Evolutionary conservation across 2,888 invertebrate species (phyloP), one percentile per base, ranked within the genome.

Genomic region (Aphelenchoides bicaudatus): DNA sequence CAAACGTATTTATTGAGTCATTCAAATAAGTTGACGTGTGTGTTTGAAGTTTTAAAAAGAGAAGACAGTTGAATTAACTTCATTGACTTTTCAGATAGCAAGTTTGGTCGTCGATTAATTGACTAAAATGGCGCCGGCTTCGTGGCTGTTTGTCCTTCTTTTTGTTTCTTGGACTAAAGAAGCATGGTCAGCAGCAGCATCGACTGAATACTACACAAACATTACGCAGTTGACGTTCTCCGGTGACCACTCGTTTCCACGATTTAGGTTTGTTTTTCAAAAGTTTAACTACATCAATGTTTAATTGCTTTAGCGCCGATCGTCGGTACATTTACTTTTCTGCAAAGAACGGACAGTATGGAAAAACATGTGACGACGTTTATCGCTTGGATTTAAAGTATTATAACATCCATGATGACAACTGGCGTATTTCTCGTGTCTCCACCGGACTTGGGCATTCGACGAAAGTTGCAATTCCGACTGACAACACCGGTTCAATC

Each of bases 381-480:
- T 43, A 43, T 25, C 16, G 25, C 16, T n/a, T 43, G 8, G 43
- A 43, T n/a, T 43, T 43, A 25, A n/a, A 6, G 23, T 43, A 43
- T 25, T 43, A n/a, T 6, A 43, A 43, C 23, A 25, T 21, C 10
- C 16, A 19, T 19, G 8, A 8, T 25, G 16, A 19, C 10, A 43
- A 10, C 16, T 43, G 43, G 43, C 16, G 25, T 19, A 43, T 43
- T 25, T 43, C 43, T 19, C 43, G 43, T 8, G 43, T 43, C 10
- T 43, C 43, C 6, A 19, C 43, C 16, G 43, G 43, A 6, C 25
- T 43, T 21, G 43, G 43, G 10, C 43, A 21, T 8, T 10, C 16
- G 10, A 21, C 8, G 10, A 19, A n/a, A 10, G 23, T 43, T 10
- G 8, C 10, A 6, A 8, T 8, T 10, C 23, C 43, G 43, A 43